These are phyloP conservation scores for Sepiola atlantica DNA, from an alignment of 2,888 invertebrate species.

Conservation along the genomic window DNA sequence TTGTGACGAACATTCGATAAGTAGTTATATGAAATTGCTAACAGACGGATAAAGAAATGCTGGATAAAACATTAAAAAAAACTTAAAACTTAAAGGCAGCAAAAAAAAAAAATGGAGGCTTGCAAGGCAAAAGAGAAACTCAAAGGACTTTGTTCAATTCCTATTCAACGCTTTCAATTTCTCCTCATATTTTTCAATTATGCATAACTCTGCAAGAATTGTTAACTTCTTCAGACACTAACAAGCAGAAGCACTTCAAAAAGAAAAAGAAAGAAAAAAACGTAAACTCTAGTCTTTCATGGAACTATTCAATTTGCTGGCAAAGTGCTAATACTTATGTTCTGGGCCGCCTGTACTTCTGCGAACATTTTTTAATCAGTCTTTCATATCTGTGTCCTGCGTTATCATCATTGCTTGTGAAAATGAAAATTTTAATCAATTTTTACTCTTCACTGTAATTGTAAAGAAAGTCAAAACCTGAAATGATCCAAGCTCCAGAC, in stretches of 20 bases:
- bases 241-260: background rate
- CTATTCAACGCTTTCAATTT: background rate
- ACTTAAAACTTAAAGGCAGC: background rate
- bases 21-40: too few relatives aligned
- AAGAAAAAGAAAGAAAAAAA: too few relatives aligned
- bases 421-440: background rate
- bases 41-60: too few relatives aligned
- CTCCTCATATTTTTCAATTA: background rate
- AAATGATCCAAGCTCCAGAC: too few relatives aligned
- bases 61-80: background rate
- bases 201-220: background rate
- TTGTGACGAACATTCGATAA: too few relatives aligned
- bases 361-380: background rate
- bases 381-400: background rate
- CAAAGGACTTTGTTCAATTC: background rate
- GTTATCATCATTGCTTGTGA: background rate
- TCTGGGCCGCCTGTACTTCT: background rate
- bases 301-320: background rate
- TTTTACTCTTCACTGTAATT: too few relatives aligned
- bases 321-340: background rate
- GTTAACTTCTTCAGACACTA: background rate
- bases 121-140: background rate
- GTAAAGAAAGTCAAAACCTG: too few relatives aligned
- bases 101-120: background rate
- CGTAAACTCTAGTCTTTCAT: background rate